Percentiles rank a stretch among this genome's conserved stretches.
Evolutionary conservation across 92 coral and sea anemone species (phyloP).

Genomic region (Muricea muricata): DNA sequence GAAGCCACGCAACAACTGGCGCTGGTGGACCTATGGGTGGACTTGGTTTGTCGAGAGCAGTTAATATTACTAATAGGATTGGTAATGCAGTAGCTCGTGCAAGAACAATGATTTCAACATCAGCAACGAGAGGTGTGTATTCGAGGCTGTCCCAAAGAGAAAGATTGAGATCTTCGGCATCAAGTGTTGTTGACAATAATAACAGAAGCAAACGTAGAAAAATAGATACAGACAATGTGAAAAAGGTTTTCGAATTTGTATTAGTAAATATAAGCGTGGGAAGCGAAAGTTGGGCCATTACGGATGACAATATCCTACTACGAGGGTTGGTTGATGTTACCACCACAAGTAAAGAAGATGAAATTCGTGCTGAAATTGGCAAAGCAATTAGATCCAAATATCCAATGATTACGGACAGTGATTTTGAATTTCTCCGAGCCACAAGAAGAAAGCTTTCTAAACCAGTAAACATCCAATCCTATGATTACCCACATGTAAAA

Average conservation of each 20-base stretch:
- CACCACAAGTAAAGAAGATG: slow-evolving; percentile 24
- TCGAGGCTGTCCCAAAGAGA: slow-evolving; percentile 43
- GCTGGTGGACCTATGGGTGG: background rate
- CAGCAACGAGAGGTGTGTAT: slow-evolving; percentile 46
- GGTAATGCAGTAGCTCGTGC: slow-evolving; percentile 47
- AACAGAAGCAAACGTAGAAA: slow-evolving; percentile 17
- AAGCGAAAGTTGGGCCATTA: background rate
- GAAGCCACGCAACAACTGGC: background rate
- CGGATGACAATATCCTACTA: slow-evolving; percentile 27
- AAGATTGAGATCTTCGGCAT: slow-evolving; percentile 30
- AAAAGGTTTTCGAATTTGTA: background rate
- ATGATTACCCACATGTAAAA: slow-evolving; percentile 53
- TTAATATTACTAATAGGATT: slow-evolving; percentile 12
- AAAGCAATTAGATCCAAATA: slow-evolving; percentile 47
- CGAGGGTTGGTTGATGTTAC: slow-evolving; percentile 45
- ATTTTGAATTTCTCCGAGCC: slow-evolving; percentile 61
- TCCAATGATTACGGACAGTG: slow-evolving; percentile 47
- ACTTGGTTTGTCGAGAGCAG: slow-evolving; percentile 38
- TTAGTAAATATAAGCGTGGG: background rate
- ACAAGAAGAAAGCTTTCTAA: slow-evolving; percentile 41
- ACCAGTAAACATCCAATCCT: slow-evolving; percentile 51
- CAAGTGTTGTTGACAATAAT: background rate
- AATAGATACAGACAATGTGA: background rate
- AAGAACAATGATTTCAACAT: slow-evolving; percentile 43
- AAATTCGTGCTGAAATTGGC: slow-evolving; percentile 42